Percentiles rank a stretch among this genome's conserved stretches.
These are phyloP conservation scores for Otus scops DNA, from an alignment of 2,797 vertebrate species.

Conservation along the genomic window DNA sequence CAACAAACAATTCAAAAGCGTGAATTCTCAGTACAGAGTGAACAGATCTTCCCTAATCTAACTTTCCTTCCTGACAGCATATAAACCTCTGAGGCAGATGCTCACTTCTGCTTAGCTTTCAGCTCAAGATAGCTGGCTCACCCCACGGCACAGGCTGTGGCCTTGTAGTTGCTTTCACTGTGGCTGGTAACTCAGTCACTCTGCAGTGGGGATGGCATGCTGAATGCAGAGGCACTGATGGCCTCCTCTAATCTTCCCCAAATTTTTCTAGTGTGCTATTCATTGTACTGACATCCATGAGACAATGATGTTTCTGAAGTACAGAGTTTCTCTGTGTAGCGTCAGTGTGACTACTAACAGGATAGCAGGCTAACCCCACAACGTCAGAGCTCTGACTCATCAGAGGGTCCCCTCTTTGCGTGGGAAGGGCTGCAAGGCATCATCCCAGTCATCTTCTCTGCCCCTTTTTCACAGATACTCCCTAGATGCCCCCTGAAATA, in stretches of 20 bases:
- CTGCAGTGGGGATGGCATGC: rapidly evolving
- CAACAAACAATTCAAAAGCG: neutral
- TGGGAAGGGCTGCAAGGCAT: neutral
- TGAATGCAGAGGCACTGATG: neutral
- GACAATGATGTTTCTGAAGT: neutral
- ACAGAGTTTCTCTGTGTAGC: neutral
- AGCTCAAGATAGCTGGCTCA: neutral
- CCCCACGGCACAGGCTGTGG: neutral
- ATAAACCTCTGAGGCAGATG: neutral
- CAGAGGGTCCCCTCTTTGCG: neutral
- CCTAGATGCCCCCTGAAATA: neutral
- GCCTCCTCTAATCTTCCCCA: neutral
- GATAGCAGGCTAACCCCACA: neutral
- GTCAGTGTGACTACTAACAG: neutral
- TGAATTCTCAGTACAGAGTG: neutral
- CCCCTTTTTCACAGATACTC: neutral
- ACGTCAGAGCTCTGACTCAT: neutral
- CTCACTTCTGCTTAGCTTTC: neutral
- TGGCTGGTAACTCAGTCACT: neutral
- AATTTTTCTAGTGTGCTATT: neutral
- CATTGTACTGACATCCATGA: neutral
- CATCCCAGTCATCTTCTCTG: neutral
- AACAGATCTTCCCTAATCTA: neutral
- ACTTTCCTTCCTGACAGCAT: neutral
- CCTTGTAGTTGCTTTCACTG: neutral